These are phyloP conservation scores for Liodrosophila aerea DNA, from an alignment of 2,888 invertebrate genomes.

Conservation along the genomic window DNA sequence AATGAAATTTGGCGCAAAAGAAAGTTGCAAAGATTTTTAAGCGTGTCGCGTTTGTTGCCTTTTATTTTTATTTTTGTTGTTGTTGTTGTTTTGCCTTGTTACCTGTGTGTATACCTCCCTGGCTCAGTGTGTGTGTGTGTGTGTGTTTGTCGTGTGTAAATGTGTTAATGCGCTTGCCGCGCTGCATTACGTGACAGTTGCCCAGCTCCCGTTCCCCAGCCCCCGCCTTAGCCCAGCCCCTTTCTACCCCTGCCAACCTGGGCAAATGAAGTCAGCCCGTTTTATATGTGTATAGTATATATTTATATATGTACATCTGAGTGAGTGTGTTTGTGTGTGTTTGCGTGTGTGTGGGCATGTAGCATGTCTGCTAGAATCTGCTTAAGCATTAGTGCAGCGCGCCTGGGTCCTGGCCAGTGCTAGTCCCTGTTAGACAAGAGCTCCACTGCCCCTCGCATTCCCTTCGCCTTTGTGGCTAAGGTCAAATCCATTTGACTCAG, in stretches of 20 bases:
- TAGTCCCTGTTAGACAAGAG: no score
- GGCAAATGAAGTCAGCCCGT: conserved; percentile 63
- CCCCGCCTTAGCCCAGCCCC: not conserved
- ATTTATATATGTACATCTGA: conserved; percentile 9
- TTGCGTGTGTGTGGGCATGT: conserved; percentile 18
- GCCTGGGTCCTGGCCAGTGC: conserved; percentile 48
- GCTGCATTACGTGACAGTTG: conserved; percentile 66
- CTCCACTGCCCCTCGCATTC: conserved; percentile 14
- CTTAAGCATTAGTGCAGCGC: conserved; percentile 68
- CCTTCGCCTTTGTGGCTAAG: conserved; percentile 62
- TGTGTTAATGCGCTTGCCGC: conserved; percentile 68
- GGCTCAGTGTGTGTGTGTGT: conserved; percentile 13
- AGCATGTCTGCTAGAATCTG: conserved; percentile 62
- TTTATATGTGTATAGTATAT: no score
- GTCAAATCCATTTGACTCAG: conserved; percentile 77
- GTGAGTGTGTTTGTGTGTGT: conserved; percentile 6
- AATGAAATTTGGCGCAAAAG: conserved; percentile 75
- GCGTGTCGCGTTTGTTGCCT: conserved; percentile 57
- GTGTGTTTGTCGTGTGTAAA: conserved; percentile 39
- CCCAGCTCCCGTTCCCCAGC: conserved; percentile 20
- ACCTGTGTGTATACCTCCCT: conserved; percentile 12
- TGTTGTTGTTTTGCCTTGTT: conserved; percentile 17
- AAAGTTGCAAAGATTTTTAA: conserved; percentile 76
- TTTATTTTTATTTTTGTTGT: conserved; percentile 12
- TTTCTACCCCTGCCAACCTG: not conserved